Evolutionary conservation across 2,113 vertebrate genomes (phyloP).

Genomic region (Fulica atra): DNA sequence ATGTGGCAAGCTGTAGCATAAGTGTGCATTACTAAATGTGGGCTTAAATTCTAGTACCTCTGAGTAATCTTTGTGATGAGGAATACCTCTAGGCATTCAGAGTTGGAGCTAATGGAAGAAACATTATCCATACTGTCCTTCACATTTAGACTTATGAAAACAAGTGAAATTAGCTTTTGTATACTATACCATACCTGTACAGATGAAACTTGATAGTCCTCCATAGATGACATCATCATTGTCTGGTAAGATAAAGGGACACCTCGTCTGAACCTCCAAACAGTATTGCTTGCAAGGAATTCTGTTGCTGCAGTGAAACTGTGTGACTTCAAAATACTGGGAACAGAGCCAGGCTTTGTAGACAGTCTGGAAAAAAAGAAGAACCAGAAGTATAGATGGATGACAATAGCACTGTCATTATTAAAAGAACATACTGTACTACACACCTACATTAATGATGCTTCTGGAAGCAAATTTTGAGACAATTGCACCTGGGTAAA

Average conservation of each 20-base stretch:
- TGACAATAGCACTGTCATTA: neutral
- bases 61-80: neutral
- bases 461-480: neutral
- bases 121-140: neutral
- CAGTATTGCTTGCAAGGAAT: conserved; percentile 99
- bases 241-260: conserved; percentile 98
- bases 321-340: conserved; percentile 98
- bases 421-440: neutral
- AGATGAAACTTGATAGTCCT: conserved; percentile 99
- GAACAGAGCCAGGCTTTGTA: conserved; percentile 99
- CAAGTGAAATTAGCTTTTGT: neutral
- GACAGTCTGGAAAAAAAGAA: conserved; percentile 86
- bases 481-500: neutral
- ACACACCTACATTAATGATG: neutral
- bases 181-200: conserved; percentile 92
- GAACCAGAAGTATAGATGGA: conserved; percentile 45
- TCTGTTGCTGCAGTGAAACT: conserved; percentile 96
- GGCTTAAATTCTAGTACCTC: neutral
- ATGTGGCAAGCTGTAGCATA: neutral
- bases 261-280: conserved; percentile 97
- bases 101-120: neutral
- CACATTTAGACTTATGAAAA: neutral
- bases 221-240: conserved; percentile 98
- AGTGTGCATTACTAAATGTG: neutral
- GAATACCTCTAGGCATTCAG: neutral